Base-by-base conservation (phyloP, 2,888 invertebrate species). In the Habroteleia sp. region DNA sequence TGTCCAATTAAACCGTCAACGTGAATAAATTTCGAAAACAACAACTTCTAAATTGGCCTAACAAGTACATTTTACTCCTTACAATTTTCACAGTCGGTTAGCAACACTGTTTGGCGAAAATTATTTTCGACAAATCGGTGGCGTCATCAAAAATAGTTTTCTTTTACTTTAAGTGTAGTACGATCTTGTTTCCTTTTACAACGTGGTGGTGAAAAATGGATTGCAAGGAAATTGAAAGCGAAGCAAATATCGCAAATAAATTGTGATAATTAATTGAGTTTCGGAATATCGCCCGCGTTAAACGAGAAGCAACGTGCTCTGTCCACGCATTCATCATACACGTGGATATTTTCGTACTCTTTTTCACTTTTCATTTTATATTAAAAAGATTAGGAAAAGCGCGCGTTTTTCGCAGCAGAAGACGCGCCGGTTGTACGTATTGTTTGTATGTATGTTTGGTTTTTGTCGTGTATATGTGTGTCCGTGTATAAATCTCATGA, bases 361-460 rank as follows among this genome's bases (percentile, higher is more conserved):
- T 44, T 63, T 50, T 62, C 42, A 10, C 39, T 41, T 48, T 23
- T 48, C 41, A 63, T n/a, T 48, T 71, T 54, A 60, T 37, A 66
- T 58, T 56, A 68, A 60, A 66, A 65, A 71, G 60, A 71, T 74
- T 75, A 66, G 69, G 71, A 71, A 75, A 71, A 39, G 63, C 44
- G 50, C 69, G 56, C 50, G 31, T 48, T 10, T 56, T 66, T 63
- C 41, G 65, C 71, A 71, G 71, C 75, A 74, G 69, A 63, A 48
- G 63, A 42, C 63, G 63, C 74, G 63, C 41, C 44, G 16, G 16
- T 27, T 44, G 35, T 41, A 25, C 42, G 23, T 52, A 33, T 6
- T 42, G 50, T 16, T 27, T 37, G 20, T 35, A 20, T 48, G 31
- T 46, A 17, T 39, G 11, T 37, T 10, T 29, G 6, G 10, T 31